These are phyloP conservation scores for Canis aureus DNA, from an alignment of 2,113 vertebrate genomes.

Conservation along the genomic window DNA sequence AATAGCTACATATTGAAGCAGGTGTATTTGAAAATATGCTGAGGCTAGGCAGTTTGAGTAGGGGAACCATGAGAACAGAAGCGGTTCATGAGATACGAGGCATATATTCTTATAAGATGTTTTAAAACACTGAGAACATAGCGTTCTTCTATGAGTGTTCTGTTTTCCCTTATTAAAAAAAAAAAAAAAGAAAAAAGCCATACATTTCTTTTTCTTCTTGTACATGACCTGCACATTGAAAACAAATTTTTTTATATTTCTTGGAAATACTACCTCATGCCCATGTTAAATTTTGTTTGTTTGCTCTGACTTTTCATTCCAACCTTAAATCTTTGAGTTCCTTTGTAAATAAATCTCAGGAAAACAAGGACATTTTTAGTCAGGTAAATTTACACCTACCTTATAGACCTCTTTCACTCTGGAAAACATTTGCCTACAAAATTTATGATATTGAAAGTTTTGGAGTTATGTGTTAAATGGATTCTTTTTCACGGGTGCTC, in stretches of 20 bases:
- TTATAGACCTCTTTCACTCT: background rate
- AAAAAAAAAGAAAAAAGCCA: background rate
- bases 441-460: background rate
- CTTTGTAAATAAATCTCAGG: constrained; percentile 30
- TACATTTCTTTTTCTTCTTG: background rate
- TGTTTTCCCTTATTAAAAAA: background rate
- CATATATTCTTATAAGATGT: background rate
- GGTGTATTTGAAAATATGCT: background rate
- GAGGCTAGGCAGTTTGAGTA: background rate
- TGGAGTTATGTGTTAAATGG: background rate
- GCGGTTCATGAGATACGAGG: background rate
- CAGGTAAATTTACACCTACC: background rate
- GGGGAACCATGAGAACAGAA: background rate
- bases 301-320: constrained; percentile 8
- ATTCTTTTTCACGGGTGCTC: background rate
- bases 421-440: background rate
- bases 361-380: constrained; percentile 35
- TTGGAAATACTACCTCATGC: background rate
- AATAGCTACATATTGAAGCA: background rate
- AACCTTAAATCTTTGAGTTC: background rate
- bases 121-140: background rate
- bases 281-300: constrained; percentile 24
- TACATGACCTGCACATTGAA: background rate
- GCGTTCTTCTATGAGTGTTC: background rate
- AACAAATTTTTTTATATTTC: background rate